Conservation (phyloP, 1,140 invertebrate species). For the Drosophila dunni region DNA sequence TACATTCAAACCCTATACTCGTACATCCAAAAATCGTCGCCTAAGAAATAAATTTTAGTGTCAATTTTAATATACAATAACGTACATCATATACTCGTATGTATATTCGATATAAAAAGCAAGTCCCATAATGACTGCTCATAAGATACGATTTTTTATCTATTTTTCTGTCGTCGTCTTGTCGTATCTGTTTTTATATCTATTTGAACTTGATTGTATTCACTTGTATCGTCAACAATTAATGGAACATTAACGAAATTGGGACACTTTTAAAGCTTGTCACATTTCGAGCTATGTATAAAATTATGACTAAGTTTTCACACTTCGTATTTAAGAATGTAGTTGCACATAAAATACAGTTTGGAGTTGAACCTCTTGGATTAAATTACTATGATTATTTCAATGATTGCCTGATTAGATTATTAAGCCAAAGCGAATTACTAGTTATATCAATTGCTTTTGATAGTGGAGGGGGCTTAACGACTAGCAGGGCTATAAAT, state of each 20-base stretch:
- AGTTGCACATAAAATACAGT: background rate
- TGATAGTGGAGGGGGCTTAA: conserved; percentile 10
- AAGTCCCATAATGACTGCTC: too few species aligned
- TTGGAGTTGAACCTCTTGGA: background rate
- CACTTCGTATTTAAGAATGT: background rate
- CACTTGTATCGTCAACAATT: background rate
- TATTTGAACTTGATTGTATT: too few species aligned
- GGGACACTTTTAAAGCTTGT: background rate
- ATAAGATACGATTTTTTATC: too few species aligned
- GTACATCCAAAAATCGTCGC: too few species aligned
- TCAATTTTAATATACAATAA: too few species aligned
- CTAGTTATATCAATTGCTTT: conserved; percentile 1
- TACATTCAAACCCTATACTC: too few species aligned
- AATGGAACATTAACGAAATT: conserved; percentile 8
- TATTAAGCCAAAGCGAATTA: conserved; percentile 7
- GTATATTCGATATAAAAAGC: too few species aligned
- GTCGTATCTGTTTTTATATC: too few species aligned
- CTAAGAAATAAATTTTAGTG: too few species aligned
- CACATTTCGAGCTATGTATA: background rate
- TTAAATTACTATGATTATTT: conserved; percentile 12
- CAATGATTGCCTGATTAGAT: conserved; percentile 34
- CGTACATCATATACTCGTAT: too few species aligned
- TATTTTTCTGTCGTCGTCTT: too few species aligned
- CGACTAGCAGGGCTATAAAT: conserved; percentile 15
- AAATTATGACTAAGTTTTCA: background rate